Percentiles rank a stretch among this genome's conserved stretches.
phyloP scores from a whole-genome alignment of 2,888 invertebrate genomes.

The Plagodis dolabraria region DNA sequence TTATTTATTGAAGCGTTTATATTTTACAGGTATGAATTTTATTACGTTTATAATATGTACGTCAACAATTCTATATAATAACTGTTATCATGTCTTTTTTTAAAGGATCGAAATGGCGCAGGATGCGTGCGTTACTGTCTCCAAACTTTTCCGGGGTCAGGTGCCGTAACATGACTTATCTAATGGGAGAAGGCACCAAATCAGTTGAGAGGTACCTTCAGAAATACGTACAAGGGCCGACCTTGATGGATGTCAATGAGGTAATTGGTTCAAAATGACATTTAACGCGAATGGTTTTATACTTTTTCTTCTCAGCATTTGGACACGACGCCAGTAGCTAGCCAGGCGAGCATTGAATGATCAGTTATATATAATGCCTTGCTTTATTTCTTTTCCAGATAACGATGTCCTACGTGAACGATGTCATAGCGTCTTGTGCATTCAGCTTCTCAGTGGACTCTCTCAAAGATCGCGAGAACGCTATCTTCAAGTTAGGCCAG shows the following conservation, averaged over 20 bases:
- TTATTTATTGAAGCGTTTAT: no score
- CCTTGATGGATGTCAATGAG: constrained; percentile 52
- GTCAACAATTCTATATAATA: no score
- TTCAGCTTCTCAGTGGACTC: constrained; percentile 81
- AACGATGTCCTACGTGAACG: constrained; percentile 75
- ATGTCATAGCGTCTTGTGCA: constrained; percentile 81
- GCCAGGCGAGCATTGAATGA: no score
- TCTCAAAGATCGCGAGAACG: constrained; percentile 70
- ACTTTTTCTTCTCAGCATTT: no score
- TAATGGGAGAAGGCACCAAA: constrained; percentile 56
- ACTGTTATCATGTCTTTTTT: background rate
- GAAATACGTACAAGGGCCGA: constrained; percentile 29
- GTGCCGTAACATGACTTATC: constrained; percentile 60
- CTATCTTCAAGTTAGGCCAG: constrained; percentile 73
- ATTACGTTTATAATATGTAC: no score
- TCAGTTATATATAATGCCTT: background rate
- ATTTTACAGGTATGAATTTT: no score
- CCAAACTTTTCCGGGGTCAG: constrained; percentile 62
- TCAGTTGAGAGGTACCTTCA: constrained; percentile 43
- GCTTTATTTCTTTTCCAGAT: constrained; percentile 41
- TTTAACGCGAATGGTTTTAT: background rate
- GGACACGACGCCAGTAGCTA: no score
- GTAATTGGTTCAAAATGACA: constrained; percentile 32
- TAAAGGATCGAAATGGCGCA: constrained; percentile 63
- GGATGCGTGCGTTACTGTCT: constrained; percentile 55